Percentiles rank a stretch among this genome's conserved stretches.
These are phyloP conservation scores for Zosterops pallidus DNA, from an alignment of 2,113 vertebrate genomes.

Conservation along the genomic window DNA sequence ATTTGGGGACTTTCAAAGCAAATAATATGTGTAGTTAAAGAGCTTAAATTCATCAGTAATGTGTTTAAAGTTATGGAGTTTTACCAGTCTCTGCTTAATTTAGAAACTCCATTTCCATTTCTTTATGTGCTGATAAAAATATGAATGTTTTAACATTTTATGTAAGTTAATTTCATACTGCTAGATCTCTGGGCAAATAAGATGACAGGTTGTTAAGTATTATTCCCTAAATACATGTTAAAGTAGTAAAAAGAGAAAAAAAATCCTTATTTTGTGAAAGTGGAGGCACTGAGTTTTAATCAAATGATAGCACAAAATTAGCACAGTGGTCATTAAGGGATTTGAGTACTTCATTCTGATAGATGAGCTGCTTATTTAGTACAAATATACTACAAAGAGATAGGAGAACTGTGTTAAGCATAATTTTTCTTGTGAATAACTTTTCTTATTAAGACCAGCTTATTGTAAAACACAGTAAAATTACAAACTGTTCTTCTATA, in stretches of 20 bases:
- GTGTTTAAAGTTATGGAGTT: background rate
- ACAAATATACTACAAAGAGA: background rate
- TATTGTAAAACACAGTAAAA: background rate
- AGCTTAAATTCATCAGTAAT: background rate
- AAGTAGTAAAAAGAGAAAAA: background rate
- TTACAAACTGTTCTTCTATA: background rate
- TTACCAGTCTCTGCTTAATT: background rate
- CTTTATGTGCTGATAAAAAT: background rate
- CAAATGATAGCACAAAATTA: conserved; percentile 37
- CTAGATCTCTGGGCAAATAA: background rate
- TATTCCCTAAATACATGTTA: background rate
- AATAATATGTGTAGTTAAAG: background rate
- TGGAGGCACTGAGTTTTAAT: background rate
- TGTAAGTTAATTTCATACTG: background rate
- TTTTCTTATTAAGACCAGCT: background rate
- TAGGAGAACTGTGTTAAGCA: background rate
- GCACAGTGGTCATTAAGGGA: conserved; percentile 13
- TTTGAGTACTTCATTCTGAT: conserved; percentile 25
- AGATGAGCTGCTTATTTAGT: conserved; percentile 16
- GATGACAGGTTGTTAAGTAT: background rate
- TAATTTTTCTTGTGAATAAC: conserved; percentile 20
- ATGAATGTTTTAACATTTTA: background rate
- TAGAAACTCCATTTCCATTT: background rate
- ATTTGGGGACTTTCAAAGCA: background rate
- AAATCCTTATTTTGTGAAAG: background rate